A percentile compares a stretch with the other conserved stretches of the same genome.
phyloP scores from a whole-genome alignment of 2,113 vertebrate genomes.

The Syngnathus floridae region DNA sequence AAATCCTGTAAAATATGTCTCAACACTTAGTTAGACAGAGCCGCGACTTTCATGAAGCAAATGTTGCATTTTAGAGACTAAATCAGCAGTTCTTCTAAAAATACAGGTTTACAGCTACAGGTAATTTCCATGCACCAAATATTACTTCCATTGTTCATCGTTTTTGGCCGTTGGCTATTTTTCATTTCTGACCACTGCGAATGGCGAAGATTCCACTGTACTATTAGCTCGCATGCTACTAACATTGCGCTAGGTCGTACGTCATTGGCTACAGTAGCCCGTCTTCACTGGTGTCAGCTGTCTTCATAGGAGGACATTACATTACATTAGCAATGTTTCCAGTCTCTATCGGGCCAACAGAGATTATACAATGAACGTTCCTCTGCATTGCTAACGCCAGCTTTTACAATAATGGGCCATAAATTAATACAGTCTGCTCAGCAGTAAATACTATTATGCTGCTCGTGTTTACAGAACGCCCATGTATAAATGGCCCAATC shows the following conservation, averaged over 20 bases:
- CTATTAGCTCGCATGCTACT: constrained; percentile 47
- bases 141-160: no score
- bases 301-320: constrained; percentile 48
- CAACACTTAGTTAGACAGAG: no score
- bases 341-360: constrained; percentile 41
- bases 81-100: no score
- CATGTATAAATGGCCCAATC: constrained; percentile 47
- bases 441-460: constrained; percentile 63
- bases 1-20: no score
- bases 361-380: constrained; percentile 58
- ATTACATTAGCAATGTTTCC: constrained; percentile 59
- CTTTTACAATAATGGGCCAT: constrained; percentile 66
- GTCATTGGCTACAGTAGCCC: constrained; percentile 54
- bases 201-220: background rate
- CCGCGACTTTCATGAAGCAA: no score
- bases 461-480: constrained; percentile 58
- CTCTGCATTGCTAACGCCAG: constrained; percentile 45
- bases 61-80: no score
- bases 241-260: constrained; percentile 47
- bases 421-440: constrained; percentile 67
- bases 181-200: background rate
- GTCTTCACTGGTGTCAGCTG: constrained; percentile 40
- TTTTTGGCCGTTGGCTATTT: background rate
- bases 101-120: no score
- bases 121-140: no score